Conservation (phyloP, 2,888 invertebrate species). For the Aporophyla nigra region DNA sequence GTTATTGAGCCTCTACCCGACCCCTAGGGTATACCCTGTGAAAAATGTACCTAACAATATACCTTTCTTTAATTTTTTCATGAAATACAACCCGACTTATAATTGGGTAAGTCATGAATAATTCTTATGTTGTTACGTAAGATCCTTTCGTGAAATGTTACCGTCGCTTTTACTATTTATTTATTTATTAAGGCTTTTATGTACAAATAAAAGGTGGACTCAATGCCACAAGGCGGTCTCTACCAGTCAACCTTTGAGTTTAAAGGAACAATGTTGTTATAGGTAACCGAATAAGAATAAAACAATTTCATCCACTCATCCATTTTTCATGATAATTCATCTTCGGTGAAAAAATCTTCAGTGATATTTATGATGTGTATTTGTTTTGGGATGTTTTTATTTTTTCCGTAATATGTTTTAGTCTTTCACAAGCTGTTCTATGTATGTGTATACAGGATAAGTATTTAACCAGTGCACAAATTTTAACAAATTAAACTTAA, state of each 20-base stretch:
- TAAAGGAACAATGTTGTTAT: neutral
- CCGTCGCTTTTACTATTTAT: neutral
- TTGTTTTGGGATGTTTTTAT: neutral
- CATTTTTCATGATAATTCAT: neutral
- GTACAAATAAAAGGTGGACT: neutral
- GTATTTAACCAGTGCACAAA: too few species aligned
- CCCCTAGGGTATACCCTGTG: neutral
- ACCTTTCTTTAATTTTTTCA: constrained; percentile 1
- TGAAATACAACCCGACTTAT: neutral
- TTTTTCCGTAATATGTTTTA: neutral
- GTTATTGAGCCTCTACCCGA: neutral
- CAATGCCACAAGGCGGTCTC: neutral
- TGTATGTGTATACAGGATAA: too few species aligned
- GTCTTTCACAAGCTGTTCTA: too few species aligned
- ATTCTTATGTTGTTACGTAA: neutral
- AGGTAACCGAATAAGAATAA: neutral
- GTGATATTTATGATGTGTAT: neutral
- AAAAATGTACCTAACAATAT: neutral
- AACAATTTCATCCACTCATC: neutral
- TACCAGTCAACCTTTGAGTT: neutral
- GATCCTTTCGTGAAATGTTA: neutral
- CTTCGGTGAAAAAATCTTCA: neutral
- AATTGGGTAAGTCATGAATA: constrained; percentile 16
- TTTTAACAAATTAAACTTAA: too few species aligned
- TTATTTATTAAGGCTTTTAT: neutral